These are phyloP conservation scores for Reticulitermes speratus DNA, from an alignment of 1,140 invertebrate species.

Conservation along the genomic window DNA sequence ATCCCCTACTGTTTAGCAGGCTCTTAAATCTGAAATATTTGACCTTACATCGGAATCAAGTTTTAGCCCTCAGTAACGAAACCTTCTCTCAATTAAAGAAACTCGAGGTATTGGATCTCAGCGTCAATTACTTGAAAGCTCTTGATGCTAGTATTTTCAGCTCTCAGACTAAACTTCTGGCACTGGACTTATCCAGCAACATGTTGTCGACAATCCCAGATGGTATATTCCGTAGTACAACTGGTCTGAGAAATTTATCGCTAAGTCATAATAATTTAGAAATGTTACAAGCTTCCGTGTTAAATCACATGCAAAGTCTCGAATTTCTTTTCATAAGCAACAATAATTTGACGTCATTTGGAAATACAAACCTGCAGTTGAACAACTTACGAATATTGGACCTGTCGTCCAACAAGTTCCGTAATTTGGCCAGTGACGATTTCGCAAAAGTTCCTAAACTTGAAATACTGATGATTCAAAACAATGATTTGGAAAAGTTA, in stretches of 20 bases:
- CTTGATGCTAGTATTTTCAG: neutral
- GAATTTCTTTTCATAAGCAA: neutral
- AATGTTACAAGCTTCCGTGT: neutral
- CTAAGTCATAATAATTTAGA: neutral
- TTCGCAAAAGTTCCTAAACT: neutral
- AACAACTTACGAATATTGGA: neutral
- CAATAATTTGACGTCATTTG: neutral
- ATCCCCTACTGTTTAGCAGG: neutral
- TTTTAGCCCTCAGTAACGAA: neutral
- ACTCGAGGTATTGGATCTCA: neutral
- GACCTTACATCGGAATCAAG: neutral
- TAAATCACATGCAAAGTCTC: neutral
- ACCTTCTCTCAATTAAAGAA: neutral
- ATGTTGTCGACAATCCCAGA: neutral
- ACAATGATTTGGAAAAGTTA: neutral
- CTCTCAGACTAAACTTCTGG: neutral
- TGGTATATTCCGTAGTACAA: neutral
- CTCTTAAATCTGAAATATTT: neutral
- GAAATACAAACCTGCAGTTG: neutral
- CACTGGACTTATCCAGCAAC: neutral
- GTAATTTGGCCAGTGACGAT: neutral
- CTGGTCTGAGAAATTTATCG: neutral
- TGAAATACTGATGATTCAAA: neutral
- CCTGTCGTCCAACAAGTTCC: neutral
- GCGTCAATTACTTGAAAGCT: neutral